Evolutionary conservation across 2,888 invertebrate species (phyloP).

Genomic region (Taphrorychus bicolor): DNA sequence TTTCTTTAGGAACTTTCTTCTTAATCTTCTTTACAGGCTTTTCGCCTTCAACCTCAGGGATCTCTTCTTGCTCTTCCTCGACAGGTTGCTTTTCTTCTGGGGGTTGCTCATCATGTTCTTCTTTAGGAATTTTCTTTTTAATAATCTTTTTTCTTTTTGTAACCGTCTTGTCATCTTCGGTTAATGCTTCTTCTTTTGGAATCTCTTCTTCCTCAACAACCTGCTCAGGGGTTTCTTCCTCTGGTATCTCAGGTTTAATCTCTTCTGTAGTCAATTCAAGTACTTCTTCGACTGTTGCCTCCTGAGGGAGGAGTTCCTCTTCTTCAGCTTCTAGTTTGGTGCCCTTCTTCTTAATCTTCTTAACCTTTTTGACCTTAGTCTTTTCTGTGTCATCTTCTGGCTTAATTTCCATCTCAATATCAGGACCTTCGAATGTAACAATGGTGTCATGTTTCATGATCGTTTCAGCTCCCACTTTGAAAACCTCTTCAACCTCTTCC

Average conservation of each 20-base stretch:
- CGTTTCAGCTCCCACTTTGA: conserved; percentile 36
- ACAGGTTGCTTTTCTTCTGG: conserved; percentile 17
- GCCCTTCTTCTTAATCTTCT: conserved; percentile 41
- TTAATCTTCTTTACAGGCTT: conserved; percentile 51
- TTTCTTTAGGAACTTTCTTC: conserved; percentile 13
- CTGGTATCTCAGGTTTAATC: neutral
- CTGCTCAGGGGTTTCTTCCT: neutral
- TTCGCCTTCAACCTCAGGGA: conserved; percentile 49
- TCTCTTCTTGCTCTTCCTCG: conserved; percentile 32
- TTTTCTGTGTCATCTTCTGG: neutral
- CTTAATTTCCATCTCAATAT: conserved; percentile 48
- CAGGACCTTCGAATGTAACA: conserved; percentile 43
- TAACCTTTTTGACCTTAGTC: conserved; percentile 32
- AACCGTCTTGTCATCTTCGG: neutral
- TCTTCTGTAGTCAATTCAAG: conserved; percentile 28
- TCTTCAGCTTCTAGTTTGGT: neutral
- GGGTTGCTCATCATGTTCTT: conserved; percentile 36
- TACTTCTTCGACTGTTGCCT: conserved; percentile 40
- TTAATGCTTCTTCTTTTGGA: neutral
- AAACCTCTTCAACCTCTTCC: conserved; percentile 51
- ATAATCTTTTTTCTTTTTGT: neutral
- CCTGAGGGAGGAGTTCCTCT: conserved; percentile 10
- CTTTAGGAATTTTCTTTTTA: conserved; percentile 7
- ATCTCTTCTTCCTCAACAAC: neutral
- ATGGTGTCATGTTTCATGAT: conserved; percentile 46